A percentile compares a stretch with the other conserved stretches of the same genome.
phyloP scores from a whole-genome alignment of 92 coral and sea anemone genomes.

The Epizoanthus stellaris region DNA sequence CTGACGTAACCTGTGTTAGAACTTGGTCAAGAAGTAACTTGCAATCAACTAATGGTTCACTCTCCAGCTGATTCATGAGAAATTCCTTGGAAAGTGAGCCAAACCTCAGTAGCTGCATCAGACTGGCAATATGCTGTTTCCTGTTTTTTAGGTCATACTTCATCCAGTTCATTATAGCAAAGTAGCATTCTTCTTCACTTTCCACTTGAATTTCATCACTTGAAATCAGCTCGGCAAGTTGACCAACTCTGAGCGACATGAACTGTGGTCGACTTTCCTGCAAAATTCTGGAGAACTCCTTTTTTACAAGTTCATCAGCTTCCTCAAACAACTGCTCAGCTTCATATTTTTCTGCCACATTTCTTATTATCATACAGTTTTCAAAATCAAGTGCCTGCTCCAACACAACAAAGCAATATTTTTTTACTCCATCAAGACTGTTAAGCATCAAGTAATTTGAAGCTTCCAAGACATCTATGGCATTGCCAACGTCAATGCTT shows the following conservation, averaged over 20 bases:
- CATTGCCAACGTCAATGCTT: slow-evolving; percentile 57
- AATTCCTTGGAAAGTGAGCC: slow-evolving; percentile 51
- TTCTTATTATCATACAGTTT: slow-evolving; percentile 71
- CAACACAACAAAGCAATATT: slow-evolving; percentile 69
- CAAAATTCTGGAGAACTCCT: slow-evolving; percentile 55
- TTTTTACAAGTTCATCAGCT: slow-evolving; percentile 59
- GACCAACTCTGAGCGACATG: slow-evolving; percentile 41
- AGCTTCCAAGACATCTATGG: slow-evolving; percentile 66
- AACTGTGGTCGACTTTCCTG: slow-evolving; percentile 61
- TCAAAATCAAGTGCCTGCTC: slow-evolving; percentile 47
- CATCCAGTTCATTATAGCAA: slow-evolving; percentile 72
- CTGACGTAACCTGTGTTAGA: neutral
- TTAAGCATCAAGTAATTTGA: slow-evolving; percentile 63
- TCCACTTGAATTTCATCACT: slow-evolving; percentile 68
- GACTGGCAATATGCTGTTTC: slow-evolving; percentile 23
- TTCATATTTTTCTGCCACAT: slow-evolving; percentile 70
- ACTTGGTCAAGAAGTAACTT: neutral
- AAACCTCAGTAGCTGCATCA: slow-evolving; percentile 46
- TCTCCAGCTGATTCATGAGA: slow-evolving; percentile 47
- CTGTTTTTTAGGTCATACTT: slow-evolving; percentile 54
- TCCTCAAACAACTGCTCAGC: slow-evolving; percentile 51
- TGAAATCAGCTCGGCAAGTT: slow-evolving; percentile 46
- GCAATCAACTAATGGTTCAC: slow-evolving; percentile 46
- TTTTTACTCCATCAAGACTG: slow-evolving; percentile 49
- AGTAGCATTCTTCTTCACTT: slow-evolving; percentile 67